These are phyloP conservation scores for Varanus komodoensis DNA, from an alignment of 2,113 vertebrate species.

Conservation along the genomic window DNA sequence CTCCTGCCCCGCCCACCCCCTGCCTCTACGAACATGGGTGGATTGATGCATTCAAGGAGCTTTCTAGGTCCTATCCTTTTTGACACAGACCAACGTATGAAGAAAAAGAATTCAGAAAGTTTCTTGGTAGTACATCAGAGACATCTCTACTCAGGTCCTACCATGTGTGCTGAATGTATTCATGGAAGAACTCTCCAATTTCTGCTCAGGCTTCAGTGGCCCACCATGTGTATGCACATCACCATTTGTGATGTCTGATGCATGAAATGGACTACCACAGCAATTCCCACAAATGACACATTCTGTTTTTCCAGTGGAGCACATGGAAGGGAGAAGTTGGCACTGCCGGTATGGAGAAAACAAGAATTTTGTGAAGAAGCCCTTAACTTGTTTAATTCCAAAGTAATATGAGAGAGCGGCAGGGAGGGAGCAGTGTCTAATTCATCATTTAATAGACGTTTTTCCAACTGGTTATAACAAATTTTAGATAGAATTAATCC, in stretches of 20 bases:
- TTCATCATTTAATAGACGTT: background rate
- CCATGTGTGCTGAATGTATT: background rate
- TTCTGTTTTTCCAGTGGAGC: background rate
- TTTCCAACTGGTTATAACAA: background rate
- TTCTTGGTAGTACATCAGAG: background rate
- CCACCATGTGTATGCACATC: background rate
- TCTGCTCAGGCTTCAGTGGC: background rate
- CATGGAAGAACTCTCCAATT: background rate
- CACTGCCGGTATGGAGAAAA: background rate
- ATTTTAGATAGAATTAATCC: background rate
- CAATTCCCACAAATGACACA: background rate
- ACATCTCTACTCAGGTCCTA: background rate
- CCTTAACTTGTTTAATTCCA: background rate
- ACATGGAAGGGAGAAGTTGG: background rate
- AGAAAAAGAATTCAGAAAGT: background rate
- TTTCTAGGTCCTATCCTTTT: background rate
- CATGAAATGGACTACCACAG: background rate
- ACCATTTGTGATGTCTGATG: background rate
- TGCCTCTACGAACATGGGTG: no score
- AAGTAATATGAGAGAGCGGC: background rate
- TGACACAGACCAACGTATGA: background rate
- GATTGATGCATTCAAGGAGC: background rate
- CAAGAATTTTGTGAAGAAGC: background rate
- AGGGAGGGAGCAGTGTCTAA: background rate
- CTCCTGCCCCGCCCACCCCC: no score